Evolutionary conservation across 2,113 vertebrate genomes (phyloP), one percentile per base, ranked within the genome.

Genomic region (Prinia subflava): DNA sequence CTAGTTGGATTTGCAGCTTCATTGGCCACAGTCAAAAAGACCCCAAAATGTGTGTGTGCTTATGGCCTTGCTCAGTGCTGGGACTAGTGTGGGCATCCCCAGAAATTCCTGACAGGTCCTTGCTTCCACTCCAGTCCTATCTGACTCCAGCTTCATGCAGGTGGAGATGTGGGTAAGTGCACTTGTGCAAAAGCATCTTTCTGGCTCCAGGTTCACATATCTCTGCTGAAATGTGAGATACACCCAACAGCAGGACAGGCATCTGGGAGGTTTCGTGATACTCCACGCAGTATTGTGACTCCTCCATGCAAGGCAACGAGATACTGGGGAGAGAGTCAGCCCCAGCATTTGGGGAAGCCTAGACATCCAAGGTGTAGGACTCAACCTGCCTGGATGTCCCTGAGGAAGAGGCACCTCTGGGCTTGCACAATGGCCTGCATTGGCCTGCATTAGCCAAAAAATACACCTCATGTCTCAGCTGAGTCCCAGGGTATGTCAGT

Each of bases 121-220:
- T 10, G 12, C 22, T 75, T 46, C 55, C 59, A 1, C 1, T 35
- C 10, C 50, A 73, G 52, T 31, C 21, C 37, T 30, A 13, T 33
- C 47, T 2, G 3, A 57, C 33, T 81, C 84, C 44, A 64, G 1
- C 35, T 55, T 53, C 0, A 0, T 27, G 24, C 28, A 47, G 12
- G 9, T 83, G 59, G 28, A 49, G n/a, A 60, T 9, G 21, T 23
- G 50, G n/a, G 31, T 42, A 55, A 25, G 13, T 8, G 4, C 33
- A 52, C 11, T 10, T 7, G 1, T 41, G 28, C n/a, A 56, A 69
- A 84, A 68, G 12, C 35, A 25, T 49, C 15, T 13, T 60, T 70
- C 83, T 75, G 25, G 10, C 10, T 56, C 52, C 2, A 10, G 10
- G 11, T 46, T 39, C 28, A 78, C 22, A 13, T 10, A 27, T 9